Evolutionary conservation across 2,888 invertebrate genomes (phyloP).

Genomic region (Bombyx huttoni): DNA sequence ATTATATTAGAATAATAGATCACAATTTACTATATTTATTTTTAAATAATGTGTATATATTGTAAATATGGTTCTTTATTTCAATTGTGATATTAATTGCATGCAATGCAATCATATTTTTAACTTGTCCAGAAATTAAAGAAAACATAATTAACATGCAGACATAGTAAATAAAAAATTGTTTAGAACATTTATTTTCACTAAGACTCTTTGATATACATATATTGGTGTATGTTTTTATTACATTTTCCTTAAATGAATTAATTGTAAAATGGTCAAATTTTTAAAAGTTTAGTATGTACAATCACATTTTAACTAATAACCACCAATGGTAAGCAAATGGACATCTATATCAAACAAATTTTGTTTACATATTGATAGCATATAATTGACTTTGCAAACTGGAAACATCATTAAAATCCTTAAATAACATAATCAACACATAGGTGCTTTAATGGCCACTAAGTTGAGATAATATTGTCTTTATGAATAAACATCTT

Average conservation of each 20-base stretch:
- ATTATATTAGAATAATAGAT: too few species aligned
- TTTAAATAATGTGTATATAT: slow-evolving; percentile 28
- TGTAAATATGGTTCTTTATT: slow-evolving; percentile 26
- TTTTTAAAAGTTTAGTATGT: slow-evolving; percentile 4
- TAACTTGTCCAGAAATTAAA: neutral
- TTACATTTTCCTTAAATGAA: neutral
- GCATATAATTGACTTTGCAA: neutral
- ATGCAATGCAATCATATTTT: slow-evolving; percentile 5
- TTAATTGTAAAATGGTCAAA: slow-evolving; percentile 1
- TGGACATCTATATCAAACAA: slow-evolving; percentile 6
- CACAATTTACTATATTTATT: slow-evolving; percentile 8
- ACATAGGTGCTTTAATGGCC: neutral
- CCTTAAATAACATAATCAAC: neutral
- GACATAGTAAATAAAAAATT: neutral
- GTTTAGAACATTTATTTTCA: neutral
- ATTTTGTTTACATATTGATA: neutral
- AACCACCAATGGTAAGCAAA: slow-evolving; percentile 52
- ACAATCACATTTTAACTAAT: slow-evolving; percentile 30
- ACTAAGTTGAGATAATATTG: neutral
- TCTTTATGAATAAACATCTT: neutral
- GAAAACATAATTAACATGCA: neutral
- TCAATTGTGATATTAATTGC: slow-evolving; percentile 23
- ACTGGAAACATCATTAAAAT: neutral
- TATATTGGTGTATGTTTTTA: slow-evolving; percentile 1
- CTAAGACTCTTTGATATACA: neutral